A percentile compares a stretch with the other conserved stretches of the same genome.
phyloP scores from a whole-genome alignment of 2,113 vertebrate genomes.

The Carassius auratus region DNA sequence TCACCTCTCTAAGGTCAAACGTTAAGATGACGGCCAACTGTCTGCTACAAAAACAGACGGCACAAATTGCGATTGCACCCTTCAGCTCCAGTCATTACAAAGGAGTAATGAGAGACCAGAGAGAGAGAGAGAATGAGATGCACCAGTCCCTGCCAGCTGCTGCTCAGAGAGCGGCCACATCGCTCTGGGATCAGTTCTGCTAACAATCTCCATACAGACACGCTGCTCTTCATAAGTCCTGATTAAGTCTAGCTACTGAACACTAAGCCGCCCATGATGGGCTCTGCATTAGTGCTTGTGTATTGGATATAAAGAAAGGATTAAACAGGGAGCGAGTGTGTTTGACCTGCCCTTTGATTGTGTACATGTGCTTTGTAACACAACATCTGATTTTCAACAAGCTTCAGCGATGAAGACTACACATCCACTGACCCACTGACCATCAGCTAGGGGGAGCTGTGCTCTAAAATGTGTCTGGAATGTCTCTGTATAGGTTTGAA shows the following conservation, averaged over 20 bases:
- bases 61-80: conserved; percentile 52
- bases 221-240: conserved; percentile 38
- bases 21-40: conserved; percentile 27
- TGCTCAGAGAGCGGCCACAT: conserved; percentile 35
- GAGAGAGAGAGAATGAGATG: conserved; percentile 38
- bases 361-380: neutral
- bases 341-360: conserved; percentile 6
- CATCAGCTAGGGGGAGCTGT: conserved; percentile 14
- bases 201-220: conserved; percentile 38
- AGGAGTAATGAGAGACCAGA: conserved; percentile 69
- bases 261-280: conserved; percentile 28
- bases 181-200: conserved; percentile 61
- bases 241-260: conserved; percentile 33
- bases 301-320: conserved; percentile 17
- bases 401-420: neutral
- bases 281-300: conserved; percentile 15
- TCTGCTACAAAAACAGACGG: conserved; percentile 11
- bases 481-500: neutral
- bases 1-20: conserved; percentile 17
- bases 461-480: neutral
- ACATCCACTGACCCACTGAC: too few relatives aligned
- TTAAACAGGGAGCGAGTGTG: neutral
- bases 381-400: neutral
- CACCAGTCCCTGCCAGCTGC: conserved; percentile 64
- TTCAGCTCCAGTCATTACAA: conserved; percentile 69